Evolutionary conservation across 2,113 vertebrate genomes (phyloP), one percentile per base, ranked within the genome.

Genomic region (Rhabdornis inornatus): DNA sequence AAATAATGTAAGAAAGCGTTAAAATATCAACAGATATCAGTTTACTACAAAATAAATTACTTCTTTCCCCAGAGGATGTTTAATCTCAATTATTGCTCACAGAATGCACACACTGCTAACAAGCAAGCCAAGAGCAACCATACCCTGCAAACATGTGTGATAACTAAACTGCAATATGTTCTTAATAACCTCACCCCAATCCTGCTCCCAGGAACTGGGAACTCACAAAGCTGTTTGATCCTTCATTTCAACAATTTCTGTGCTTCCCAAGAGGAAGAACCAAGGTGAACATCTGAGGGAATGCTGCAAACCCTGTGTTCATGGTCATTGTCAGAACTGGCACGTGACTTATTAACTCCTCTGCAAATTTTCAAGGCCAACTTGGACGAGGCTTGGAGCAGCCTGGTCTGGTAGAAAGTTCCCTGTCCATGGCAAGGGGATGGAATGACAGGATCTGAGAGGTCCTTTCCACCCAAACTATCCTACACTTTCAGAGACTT

Each of bases 31-130:
- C 88, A 95, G 71, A 88, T 94, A 96, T 78, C 88, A 66, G 80
- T 96, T 95, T 95, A 78, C 90, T 90, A 83, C 90, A 90, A 95
- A 95, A 96, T 96, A 95, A 96, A 97, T 96, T 92, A 33, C 78
- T 93, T 85, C n/a, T 33, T 60, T 88, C 95, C 82, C 79, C 47
- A 31, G 92, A 96, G 93, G 92, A 86, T 56, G n/a, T 88, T 96
- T 94, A 86, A 88, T 94, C 83, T 92, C 74, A 89, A 84, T 95
- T 95, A 95, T 68, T 84, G 60, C 84, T 97, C 60, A 75, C 5
- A 10, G 76, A 85, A 77, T 70, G 60, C 53, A 68, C 37, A 83
- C 64, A 60, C 21, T 6, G 13, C 57, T 90, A 92, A 96, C n/a
- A 49, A 93, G 85, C 22, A 63, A 95, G 63, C 47, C 55, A 70